Percentiles rank a stretch among this genome's conserved stretches.
Conservation (phyloP, 2,797 vertebrate species). For the Sardinella longiceps region DNA sequence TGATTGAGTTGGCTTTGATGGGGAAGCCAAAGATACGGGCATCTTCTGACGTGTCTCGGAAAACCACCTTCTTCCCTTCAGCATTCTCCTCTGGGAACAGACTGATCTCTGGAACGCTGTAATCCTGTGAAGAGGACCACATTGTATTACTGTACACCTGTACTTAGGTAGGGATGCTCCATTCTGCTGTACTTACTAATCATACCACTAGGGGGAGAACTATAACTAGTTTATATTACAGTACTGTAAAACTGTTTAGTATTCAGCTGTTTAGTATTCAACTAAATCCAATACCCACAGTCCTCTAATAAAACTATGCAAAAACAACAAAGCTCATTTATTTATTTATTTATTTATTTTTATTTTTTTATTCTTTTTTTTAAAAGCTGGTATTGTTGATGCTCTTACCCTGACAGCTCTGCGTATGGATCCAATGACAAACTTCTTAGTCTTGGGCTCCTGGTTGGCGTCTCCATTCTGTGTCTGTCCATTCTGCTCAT, state of each 20-base stretch:
- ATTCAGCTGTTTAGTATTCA: not conserved
- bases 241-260: not conserved
- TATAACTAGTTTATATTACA: not conserved
- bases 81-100: conserved; percentile 87
- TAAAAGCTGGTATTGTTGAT: not conserved
- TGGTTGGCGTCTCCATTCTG: conserved; percentile 13
- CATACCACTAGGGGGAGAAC: not conserved
- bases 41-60: conserved; percentile 83
- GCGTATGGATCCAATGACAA: conserved; percentile 81
- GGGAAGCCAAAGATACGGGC: conserved; percentile 77
- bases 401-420: conserved; percentile 83
- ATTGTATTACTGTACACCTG: not conserved
- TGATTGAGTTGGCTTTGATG: conserved; percentile 84
- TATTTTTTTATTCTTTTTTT: no score
- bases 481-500: conserved; percentile 54
- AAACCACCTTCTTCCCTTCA: conserved; percentile 80
- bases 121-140: conserved; percentile 76
- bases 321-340: not conserved
- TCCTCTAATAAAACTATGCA: not conserved
- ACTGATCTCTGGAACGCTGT: conserved; percentile 84
- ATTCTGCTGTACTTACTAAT: not conserved
- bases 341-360: no score
- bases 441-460: conserved; percentile 61
- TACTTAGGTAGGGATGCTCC: not conserved
- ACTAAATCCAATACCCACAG: not conserved